These are phyloP conservation scores for Chrysochloris asiatica DNA, from an alignment of 2,113 vertebrate genomes.

Conservation along the genomic window DNA sequence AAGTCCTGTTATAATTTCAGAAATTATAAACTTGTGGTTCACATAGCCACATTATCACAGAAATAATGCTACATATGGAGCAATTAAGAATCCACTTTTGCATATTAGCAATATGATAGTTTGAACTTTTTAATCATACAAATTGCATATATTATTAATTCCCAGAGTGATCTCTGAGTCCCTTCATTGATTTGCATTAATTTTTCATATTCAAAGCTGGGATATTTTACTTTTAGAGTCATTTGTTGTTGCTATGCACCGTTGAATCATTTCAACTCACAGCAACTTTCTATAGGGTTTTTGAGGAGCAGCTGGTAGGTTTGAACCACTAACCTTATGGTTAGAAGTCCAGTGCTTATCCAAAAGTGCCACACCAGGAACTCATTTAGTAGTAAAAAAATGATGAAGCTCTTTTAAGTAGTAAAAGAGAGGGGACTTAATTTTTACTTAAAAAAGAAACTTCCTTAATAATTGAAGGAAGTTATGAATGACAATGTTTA, in stretches of 20 bases:
- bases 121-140: neutral
- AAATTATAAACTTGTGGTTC: neutral
- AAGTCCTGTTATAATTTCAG: neutral
- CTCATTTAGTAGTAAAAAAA: conserved; percentile 18
- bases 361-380: too few species aligned
- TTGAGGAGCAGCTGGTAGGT: too few species aligned
- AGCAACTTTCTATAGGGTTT: too few species aligned
- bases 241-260: too few species aligned
- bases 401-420: conserved; percentile 24
- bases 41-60: neutral
- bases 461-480: neutral
- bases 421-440: neutral
- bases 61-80: neutral
- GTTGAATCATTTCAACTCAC: too few species aligned
- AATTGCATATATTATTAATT: conserved; percentile 12
- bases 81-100: conserved; percentile 43
- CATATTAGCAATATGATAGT: neutral
- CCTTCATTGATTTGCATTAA: conserved; percentile 53
- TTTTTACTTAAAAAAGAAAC: conserved; percentile 45
- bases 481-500: neutral
- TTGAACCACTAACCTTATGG: too few species aligned
- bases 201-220: conserved; percentile 66
- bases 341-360: too few species aligned
- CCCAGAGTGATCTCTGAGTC: neutral
- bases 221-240: conserved; percentile 44